A percentile compares a stretch with the other conserved stretches of the same genome.
phyloP scores from a whole-genome alignment of 37 sponge, comb jelly and placozoan genomes.

The Spongilla lacustris region DNA sequence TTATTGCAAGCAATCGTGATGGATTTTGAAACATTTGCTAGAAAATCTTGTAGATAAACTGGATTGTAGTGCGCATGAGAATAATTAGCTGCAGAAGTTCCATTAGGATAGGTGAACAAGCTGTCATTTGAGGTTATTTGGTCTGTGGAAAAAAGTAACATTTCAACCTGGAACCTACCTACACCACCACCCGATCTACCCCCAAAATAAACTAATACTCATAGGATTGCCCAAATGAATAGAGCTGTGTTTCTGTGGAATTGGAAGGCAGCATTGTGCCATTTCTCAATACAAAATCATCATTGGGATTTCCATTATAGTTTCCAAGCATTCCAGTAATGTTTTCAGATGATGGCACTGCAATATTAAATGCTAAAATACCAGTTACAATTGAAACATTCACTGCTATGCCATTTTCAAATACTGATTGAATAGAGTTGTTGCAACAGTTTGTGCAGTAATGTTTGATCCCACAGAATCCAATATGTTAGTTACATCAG shows the following conservation, averaged over 20 bases:
- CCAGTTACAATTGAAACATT: not conserved
- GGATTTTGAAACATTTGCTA: constrained; percentile 16
- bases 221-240: constrained; percentile 77
- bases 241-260: constrained; percentile 57
- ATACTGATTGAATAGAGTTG: constrained; percentile 10
- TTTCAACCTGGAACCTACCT: not conserved
- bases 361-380: constrained; percentile 10
- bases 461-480: constrained; percentile 6
- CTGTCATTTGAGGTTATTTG: constrained; percentile 48
- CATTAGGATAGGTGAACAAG: constrained; percentile 50
- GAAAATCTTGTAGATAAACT: constrained; percentile 40
- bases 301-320: constrained; percentile 57
- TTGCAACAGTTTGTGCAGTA: not conserved
- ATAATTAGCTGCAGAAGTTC: constrained; percentile 12
- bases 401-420: constrained; percentile 31
- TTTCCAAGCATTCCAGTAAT: constrained; percentile 75
- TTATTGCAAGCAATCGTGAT: constrained; percentile 26
- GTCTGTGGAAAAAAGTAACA: constrained; percentile 25
- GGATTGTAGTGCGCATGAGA: constrained; percentile 52
- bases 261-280: constrained; percentile 59
- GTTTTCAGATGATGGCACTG: constrained; percentile 27
- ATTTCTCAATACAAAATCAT: constrained; percentile 66
- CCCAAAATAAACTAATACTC: not conserved
- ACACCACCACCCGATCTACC: too few relatives aligned
- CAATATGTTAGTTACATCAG: constrained; percentile 27